Base-by-base conservation (phyloP, 2,113 vertebrate species). In the Hyperoodon ampullatus region DNA sequence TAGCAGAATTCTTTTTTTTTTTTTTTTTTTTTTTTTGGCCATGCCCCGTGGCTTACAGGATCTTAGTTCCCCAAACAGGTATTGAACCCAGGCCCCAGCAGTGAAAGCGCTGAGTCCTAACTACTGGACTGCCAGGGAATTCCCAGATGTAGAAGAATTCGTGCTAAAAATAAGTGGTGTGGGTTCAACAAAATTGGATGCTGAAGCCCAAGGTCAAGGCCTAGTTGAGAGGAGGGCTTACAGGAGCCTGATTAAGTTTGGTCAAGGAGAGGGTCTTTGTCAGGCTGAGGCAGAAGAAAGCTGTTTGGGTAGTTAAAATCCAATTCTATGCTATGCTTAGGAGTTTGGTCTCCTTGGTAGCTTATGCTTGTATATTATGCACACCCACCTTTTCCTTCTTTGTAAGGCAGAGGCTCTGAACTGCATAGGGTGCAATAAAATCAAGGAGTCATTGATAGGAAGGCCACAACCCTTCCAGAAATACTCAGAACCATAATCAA, bases 391-490 rank as follows among this genome's bases (percentile, higher is more conserved):
- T 72, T 90, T 82, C 53, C 72, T 94, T 42, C 28, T 75, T 74
- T 71, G 26, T 81, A 81, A 94, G 35, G 84, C 68, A 80, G 8
- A 74, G 60, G 2, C 81, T 97, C 70, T 71, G 71, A 86, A 89
- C 19, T 44, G 18, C 82, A 60, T 1, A 11, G 44, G 11, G n/a
- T 77, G 61, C 33, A 68, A 60, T 61, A 83, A 87, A 96, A 94
- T n/a, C 58, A 92, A 82, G 24, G 33, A 80, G 83, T 33, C 23
- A 30, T 50, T 78, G 12, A 28, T 13, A 85, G 39, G 72, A 84
- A 68, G 66, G 19, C 35, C 53, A 85, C 4, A 75, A 11, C 3
- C 26, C 65, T 35, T 92, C 85, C 70, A 93, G 47, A 93, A 88
- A 78, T 61, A 47, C 66, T 72, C 44, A 92, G 72, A 93, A 65